Evolutionary conservation across 2,113 vertebrate genomes (phyloP).

Genomic region (Apaloderma vittatum): DNA sequence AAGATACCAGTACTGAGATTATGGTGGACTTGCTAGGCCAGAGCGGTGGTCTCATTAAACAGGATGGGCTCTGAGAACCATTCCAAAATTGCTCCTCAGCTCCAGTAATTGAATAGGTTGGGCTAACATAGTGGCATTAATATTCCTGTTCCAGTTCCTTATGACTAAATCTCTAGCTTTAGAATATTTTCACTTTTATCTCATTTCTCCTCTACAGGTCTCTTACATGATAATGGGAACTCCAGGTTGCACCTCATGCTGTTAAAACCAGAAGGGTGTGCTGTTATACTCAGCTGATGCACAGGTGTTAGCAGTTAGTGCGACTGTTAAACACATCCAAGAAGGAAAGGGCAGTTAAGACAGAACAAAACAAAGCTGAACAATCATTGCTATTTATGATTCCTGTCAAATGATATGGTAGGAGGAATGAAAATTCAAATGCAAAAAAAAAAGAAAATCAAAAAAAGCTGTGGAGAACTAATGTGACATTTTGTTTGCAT

Average conservation of each 20-base stretch:
- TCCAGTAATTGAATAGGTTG: neutral
- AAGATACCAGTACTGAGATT: neutral
- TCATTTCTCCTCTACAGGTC: neutral
- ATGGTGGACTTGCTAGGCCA: neutral
- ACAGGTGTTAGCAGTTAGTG: neutral
- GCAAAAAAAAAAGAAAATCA: neutral
- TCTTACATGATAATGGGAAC: neutral
- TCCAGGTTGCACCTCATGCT: neutral
- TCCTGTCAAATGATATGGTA: neutral
- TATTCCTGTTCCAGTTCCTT: neutral
- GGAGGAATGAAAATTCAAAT: neutral
- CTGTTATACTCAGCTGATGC: neutral
- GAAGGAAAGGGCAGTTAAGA: neutral
- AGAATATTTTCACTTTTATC: neutral
- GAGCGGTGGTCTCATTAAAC: neutral
- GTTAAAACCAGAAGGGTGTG: conserved; percentile 11
- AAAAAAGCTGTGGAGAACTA: neutral
- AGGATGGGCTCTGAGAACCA: fast-evolving
- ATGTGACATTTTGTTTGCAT: neutral
- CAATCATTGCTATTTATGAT: neutral
- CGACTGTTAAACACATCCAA: neutral
- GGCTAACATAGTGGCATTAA: neutral
- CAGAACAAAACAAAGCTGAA: neutral
- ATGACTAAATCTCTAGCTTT: neutral
- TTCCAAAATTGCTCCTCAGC: neutral